A percentile compares a stretch with the other conserved stretches of the same genome.
phyloP scores from a whole-genome alignment of 1,140 invertebrate genomes.

The Patella vulgata region DNA sequence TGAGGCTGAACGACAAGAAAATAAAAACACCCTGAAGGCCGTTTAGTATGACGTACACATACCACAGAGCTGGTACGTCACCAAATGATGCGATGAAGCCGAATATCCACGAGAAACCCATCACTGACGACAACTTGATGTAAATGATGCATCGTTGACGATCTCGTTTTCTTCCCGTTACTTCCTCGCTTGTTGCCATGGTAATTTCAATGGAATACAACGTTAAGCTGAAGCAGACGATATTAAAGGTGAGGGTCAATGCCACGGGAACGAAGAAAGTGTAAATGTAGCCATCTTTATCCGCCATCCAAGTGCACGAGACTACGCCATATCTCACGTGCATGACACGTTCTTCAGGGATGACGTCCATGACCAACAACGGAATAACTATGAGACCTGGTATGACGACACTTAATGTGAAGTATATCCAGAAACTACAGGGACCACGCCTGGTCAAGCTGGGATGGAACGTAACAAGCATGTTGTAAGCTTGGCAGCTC shows the following conservation, averaged over 20 bases:
- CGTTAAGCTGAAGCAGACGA: conserved; percentile 69
- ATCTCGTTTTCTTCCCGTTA: conserved; percentile 34
- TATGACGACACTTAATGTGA: no score
- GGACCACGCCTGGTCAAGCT: not conserved
- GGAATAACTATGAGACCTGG: no score
- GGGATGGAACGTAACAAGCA: conserved; percentile 17
- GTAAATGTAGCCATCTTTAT: conserved; percentile 70
- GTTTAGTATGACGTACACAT: conserved; percentile 65
- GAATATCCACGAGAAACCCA: conserved; percentile 70
- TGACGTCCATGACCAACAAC: no score
- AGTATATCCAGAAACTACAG: no score
- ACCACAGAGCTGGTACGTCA: conserved; percentile 49
- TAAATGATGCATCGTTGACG: conserved; percentile 66
- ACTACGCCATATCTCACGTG: conserved; percentile 67
- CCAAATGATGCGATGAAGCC: conserved; percentile 64
- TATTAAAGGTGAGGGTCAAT: conserved; percentile 68
- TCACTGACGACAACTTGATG: conserved; percentile 68
- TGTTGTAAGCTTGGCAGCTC: conserved; percentile 83
- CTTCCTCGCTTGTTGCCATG: conserved; percentile 8
- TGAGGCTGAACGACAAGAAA: conserved; percentile 33
- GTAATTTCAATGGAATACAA: conserved; percentile 42
- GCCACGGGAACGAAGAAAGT: conserved; percentile 63
- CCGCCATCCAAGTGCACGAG: conserved; percentile 39
- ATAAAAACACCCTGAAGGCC: conserved; percentile 61
- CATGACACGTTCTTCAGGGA: not conserved